Evolutionary conservation across 2,888 invertebrate species (phyloP).

Genomic region (Heliconius erato): DNA sequence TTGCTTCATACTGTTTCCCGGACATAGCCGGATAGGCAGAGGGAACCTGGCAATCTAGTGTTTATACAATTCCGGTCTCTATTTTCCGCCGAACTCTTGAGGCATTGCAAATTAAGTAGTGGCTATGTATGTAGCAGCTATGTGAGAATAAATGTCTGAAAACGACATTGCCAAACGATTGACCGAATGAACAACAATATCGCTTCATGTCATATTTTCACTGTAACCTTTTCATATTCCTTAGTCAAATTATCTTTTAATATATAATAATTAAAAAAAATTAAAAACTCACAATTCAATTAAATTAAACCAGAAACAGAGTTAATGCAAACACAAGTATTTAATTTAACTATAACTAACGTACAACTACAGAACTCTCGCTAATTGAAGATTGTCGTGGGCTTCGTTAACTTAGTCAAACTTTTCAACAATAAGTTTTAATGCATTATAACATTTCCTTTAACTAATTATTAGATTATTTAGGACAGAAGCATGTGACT

Average conservation of each 20-base stretch:
- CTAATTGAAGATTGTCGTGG: constrained; percentile 44
- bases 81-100: too few species aligned
- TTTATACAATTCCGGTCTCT: too few species aligned
- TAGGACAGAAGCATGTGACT: not conserved
- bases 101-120: too few species aligned
- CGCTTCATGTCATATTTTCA: not conserved
- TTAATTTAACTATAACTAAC: constrained; percentile 21
- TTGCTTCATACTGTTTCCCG: too few species aligned
- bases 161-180: too few species aligned
- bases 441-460: constrained; percentile 18
- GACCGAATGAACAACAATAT: not conserved
- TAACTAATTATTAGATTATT: not conserved
- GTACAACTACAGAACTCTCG: constrained; percentile 29
- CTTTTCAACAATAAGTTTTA: constrained; percentile 40
- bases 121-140: too few species aligned
- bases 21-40: too few species aligned
- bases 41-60: too few species aligned
- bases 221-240: not conserved
- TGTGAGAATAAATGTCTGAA: too few species aligned
- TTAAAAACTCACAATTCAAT: not conserved
- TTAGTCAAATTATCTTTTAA: too few species aligned
- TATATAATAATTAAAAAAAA: too few species aligned
- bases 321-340: constrained; percentile 13
- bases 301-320: constrained; percentile 6
- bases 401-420: constrained; percentile 35